Percentiles rank a stretch among this genome's conserved stretches.
phyloP scores from a whole-genome alignment of 2,113 vertebrate genomes.

The Atrichornis clamosus region DNA sequence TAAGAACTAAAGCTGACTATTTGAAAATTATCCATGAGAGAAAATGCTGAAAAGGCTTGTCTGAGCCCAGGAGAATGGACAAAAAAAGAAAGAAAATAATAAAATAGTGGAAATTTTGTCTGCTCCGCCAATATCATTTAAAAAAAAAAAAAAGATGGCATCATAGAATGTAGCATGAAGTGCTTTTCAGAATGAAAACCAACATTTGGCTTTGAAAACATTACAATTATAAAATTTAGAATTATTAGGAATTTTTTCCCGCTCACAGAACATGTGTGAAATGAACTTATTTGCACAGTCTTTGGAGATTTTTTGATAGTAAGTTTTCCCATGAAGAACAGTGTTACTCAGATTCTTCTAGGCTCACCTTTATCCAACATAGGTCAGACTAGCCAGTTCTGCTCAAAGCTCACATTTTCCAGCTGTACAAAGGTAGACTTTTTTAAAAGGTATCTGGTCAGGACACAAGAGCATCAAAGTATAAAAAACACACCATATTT shows the following conservation, averaged over 20 bases:
- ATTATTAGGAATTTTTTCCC: neutral
- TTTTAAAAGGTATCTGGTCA: neutral
- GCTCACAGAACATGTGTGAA: neutral
- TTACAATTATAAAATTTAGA: neutral
- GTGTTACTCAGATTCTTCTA: neutral
- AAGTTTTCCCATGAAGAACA: neutral
- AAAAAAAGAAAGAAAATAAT: neutral
- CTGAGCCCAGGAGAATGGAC: neutral
- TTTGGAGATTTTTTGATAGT: neutral
- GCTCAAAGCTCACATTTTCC: neutral
- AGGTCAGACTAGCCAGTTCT: neutral
- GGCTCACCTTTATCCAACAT: neutral
- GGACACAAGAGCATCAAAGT: neutral
- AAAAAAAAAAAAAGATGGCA: neutral
- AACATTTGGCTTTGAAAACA: neutral
- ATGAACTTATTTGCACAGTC: neutral
- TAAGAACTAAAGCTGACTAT: neutral
- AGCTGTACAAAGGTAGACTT: neutral
- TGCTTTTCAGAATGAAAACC: neutral
- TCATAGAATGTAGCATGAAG: neutral
- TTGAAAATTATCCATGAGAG: neutral
- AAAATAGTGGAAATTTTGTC: neutral
- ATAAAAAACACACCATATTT: neutral
- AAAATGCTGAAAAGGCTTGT: neutral
- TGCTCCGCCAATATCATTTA: neutral